Evolutionary conservation across 2,888 invertebrate genomes (phyloP), one percentile per base, ranked within the genome.

Genomic region (Escarpia spicata): DNA sequence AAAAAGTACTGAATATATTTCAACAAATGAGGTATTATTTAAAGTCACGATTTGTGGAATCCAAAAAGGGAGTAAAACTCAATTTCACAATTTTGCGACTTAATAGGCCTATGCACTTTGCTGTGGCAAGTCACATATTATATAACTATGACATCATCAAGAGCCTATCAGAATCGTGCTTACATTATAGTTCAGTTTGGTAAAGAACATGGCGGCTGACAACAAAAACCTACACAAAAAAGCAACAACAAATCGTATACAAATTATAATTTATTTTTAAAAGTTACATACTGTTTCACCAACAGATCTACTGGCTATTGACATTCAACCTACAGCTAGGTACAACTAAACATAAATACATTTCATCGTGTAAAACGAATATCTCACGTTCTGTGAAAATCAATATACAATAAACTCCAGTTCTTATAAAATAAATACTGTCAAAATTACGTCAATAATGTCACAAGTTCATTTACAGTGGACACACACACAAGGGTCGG

Each of bases 331-430:
- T 75, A 75, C 75, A 26, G 75, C 75, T 75, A 75, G 75, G 9
- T 75, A 75, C 75, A 75, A 6, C 75, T 75, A 75, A 26, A 75
- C 75, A 75, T 75, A 75, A 75, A 75, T 75, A 75, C 75, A 75
- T 75, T 75, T 75, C 75, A 75, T 75, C 75, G 75, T 75, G 75
- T 75, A 75, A 75, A 75, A 75, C 75, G 75, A 75, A 75, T n/a
- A 75, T 75, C 75, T 75, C 75, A 26, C 15, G 75, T 75, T 75
- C 6, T 75, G 75, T 75, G 75, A 75, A 75, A 75, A 75, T 75
- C 75, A 75, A 75, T 75, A 75, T 75, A 75, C 75, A 75, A 75
- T 75, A 75, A 75, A 75, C 75, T 75, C 0, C 75, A 75, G 75
- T 75, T 75, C 75, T 75, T 75, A 75, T 75, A 75, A 75, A 75